phyloP scores from a whole-genome alignment of 2,113 vertebrate genomes.

The Hylia prasina region DNA sequence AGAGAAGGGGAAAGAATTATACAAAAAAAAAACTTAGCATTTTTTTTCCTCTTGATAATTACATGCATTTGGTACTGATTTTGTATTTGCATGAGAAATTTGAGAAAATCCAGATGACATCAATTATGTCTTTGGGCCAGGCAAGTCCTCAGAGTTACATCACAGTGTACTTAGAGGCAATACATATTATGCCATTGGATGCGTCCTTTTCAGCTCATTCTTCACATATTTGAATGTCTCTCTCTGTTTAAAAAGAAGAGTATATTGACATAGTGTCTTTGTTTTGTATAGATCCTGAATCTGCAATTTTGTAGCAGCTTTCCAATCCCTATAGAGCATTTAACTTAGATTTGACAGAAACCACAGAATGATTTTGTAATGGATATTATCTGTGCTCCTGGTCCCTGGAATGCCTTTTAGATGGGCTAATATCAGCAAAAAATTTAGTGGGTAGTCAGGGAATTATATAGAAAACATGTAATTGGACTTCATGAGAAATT shows the following conservation, averaged over 20 bases:
- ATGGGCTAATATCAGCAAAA: conserved; percentile 74
- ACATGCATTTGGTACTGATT: background rate
- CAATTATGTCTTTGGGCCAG: background rate
- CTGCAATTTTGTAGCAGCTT: conserved; percentile 60
- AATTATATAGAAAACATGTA: conserved; percentile 70
- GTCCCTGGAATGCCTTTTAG: conserved; percentile 70
- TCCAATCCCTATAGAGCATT: conserved; percentile 59
- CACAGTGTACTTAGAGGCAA: background rate
- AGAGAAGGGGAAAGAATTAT: background rate
- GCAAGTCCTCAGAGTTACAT: background rate
- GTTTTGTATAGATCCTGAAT: conserved; percentile 55
- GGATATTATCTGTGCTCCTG: conserved; percentile 46
- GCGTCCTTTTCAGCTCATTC: background rate
- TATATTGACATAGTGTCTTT: conserved; percentile 15
- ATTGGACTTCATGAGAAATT: conserved; percentile 66
- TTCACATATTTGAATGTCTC: background rate
- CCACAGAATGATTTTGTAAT: conserved; percentile 59
- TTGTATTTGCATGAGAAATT: background rate
- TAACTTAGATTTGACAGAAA: conserved; percentile 69
- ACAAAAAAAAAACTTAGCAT: background rate
- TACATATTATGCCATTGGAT: background rate
- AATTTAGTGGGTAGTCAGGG: conserved; percentile 71
- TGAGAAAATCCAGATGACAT: background rate
- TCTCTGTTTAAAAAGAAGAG: background rate
- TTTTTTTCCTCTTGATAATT: background rate